Percentiles rank a stretch among this genome's conserved stretches.
These are phyloP conservation scores for Nylanderia fulva DNA, from an alignment of 1,140 invertebrate species.

Conservation along the genomic window DNA sequence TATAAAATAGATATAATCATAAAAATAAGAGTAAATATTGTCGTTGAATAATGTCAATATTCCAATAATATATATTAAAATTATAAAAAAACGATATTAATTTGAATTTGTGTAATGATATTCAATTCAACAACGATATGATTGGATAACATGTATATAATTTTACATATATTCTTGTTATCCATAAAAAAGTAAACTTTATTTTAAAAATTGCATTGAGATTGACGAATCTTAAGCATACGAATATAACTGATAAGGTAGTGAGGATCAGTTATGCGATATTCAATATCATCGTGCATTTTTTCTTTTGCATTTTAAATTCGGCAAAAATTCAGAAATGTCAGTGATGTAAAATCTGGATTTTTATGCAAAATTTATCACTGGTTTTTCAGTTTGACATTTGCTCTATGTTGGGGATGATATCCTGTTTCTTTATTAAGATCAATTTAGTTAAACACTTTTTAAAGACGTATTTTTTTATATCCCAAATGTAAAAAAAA, in stretches of 20 bases:
- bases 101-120: not conserved
- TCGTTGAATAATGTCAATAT: not conserved
- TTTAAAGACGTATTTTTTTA: constrained; percentile 29
- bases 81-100: not conserved
- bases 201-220: constrained; percentile 5
- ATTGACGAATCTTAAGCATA: not conserved
- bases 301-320: constrained; percentile 40
- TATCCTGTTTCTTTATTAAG: constrained; percentile 31
- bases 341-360: constrained; percentile 19
- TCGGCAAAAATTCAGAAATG: constrained; percentile 28
- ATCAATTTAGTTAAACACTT: constrained; percentile 4
- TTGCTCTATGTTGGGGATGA: not conserved
- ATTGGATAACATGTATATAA: not conserved
- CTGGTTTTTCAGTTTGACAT: constrained; percentile 31
- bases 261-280: not conserved
- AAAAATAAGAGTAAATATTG: not conserved
- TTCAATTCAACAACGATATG: not conserved
- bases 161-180: not conserved
- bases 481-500: not conserved
- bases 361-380: constrained; percentile 44
- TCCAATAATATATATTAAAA: not conserved
- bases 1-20: not conserved
- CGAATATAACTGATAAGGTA: not conserved
- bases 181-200: not conserved
- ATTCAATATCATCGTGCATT: constrained; percentile 16